Evolutionary conservation across 2,113 vertebrate genomes (phyloP).

Genomic region (Pelecanus crispus): DNA sequence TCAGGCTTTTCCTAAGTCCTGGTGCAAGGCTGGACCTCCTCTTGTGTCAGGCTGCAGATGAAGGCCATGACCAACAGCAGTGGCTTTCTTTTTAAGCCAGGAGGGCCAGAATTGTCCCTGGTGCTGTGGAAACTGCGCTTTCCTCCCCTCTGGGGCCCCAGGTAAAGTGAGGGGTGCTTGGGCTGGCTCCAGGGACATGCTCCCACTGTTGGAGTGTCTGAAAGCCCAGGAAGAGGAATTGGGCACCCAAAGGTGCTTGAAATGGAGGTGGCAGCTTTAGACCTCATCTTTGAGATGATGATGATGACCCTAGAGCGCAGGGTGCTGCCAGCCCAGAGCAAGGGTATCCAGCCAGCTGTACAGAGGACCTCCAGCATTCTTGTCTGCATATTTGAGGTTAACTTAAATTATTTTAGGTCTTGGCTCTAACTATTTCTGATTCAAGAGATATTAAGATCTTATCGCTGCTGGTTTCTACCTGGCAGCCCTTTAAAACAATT

Average conservation of each 20-base stretch:
- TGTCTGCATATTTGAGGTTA: not conserved
- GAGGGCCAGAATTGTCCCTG: not conserved
- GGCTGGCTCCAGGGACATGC: fast-evolving
- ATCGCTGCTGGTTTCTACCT: not conserved
- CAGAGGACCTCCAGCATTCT: not conserved
- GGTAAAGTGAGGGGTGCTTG: fast-evolving
- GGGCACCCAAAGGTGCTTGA: not conserved
- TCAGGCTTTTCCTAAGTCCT: not conserved
- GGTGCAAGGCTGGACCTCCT: not conserved
- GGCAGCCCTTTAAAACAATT: not conserved
- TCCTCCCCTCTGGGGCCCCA: not conserved
- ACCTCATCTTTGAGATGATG: not conserved
- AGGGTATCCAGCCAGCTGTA: not conserved
- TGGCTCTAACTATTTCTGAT: not conserved
- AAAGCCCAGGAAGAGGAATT: not conserved
- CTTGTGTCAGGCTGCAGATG: not conserved
- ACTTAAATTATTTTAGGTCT: not conserved
- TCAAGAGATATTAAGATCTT: not conserved
- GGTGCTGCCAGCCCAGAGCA: not conserved
- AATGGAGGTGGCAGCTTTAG: not conserved
- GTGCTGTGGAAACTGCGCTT: not conserved
- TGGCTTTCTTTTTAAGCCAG: not conserved
- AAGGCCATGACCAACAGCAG: not conserved
- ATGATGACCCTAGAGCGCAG: not conserved
- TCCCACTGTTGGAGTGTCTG: not conserved